Evolutionary conservation across 2,113 vertebrate species (phyloP).

Genomic region (Natator depressus): DNA sequence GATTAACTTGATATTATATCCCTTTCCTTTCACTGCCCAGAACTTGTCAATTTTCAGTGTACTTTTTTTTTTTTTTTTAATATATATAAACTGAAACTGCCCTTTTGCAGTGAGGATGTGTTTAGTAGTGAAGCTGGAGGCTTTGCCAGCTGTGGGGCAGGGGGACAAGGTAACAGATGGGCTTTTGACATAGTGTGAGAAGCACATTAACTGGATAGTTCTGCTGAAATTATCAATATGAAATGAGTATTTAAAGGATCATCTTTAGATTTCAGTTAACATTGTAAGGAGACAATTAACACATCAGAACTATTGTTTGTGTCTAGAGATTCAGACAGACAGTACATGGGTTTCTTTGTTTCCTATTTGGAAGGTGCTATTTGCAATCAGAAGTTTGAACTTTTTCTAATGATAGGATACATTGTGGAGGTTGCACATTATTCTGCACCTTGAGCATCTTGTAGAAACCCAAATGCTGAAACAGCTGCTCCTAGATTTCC

Average conservation of each 20-base stretch:
- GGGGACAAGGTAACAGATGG: too few relatives aligned
- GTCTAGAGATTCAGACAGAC: neutral
- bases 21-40: too few relatives aligned
- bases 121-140: too few relatives aligned
- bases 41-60: too few relatives aligned
- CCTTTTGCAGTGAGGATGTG: too few relatives aligned
- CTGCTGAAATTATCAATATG: neutral
- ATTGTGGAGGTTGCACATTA: neutral
- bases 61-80: too few relatives aligned
- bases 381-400: neutral
- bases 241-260: neutral
- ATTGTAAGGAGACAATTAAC: neutral
- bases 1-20: too few relatives aligned
- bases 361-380: neutral
- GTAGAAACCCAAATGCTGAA: rapidly evolving
- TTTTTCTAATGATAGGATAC: neutral
- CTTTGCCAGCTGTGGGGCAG: too few relatives aligned
- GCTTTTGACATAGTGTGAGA: too few relatives aligned
- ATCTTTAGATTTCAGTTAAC: neutral
- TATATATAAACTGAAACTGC: too few relatives aligned
- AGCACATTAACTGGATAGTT: neutral
- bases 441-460: neutral
- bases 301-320: neutral
- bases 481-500: neutral
- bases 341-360: neutral